Evolutionary conservation across 2,888 invertebrate genomes (phyloP).

Genomic region (Arctia plantaginis): DNA sequence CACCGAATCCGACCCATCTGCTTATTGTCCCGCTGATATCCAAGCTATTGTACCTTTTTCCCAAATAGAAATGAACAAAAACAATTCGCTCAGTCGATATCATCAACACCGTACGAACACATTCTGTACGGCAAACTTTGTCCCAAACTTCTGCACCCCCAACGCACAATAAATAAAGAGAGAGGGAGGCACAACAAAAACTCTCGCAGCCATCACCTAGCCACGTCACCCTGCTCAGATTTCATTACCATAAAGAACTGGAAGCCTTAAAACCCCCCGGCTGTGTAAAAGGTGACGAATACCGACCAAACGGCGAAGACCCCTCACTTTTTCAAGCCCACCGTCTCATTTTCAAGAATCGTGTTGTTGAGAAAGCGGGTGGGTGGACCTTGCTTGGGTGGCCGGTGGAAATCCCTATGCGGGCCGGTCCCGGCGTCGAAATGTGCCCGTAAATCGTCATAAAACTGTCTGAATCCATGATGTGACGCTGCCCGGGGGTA

Average conservation of each 20-base stretch:
- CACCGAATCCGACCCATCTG: conserved; percentile 53
- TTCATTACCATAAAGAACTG: conserved; percentile 87
- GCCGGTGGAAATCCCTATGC: conserved; percentile 72
- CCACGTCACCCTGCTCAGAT: conserved; percentile 86
- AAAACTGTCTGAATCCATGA: conserved; percentile 91
- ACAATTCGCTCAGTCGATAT: conserved; percentile 67
- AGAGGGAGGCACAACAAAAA: conserved; percentile 83
- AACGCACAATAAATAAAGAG: conserved; percentile 85
- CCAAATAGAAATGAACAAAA: conserved; percentile 67
- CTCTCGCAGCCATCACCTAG: conserved; percentile 84
- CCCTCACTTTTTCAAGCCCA: conserved; percentile 46
- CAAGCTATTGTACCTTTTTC: conserved; percentile 55
- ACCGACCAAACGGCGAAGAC: conserved; percentile 62
- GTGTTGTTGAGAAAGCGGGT: conserved; percentile 48
- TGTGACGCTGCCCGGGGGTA: conserved; percentile 89
- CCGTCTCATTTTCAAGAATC: conserved; percentile 27
- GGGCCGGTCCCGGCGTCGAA: conserved; percentile 84
- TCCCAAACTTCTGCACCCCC: conserved; percentile 75
- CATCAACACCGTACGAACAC: conserved; percentile 77
- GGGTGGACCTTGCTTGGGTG: conserved; percentile 55
- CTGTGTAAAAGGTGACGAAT: conserved; percentile 84
- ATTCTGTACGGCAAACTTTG: conserved; percentile 79
- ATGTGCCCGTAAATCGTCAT: conserved; percentile 88
- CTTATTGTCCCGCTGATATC: conserved; percentile 50
- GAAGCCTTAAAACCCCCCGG: conserved; percentile 86